Evolutionary conservation across 2,113 vertebrate species (phyloP).

Genomic region (Tragelaphus imberbis): DNA sequence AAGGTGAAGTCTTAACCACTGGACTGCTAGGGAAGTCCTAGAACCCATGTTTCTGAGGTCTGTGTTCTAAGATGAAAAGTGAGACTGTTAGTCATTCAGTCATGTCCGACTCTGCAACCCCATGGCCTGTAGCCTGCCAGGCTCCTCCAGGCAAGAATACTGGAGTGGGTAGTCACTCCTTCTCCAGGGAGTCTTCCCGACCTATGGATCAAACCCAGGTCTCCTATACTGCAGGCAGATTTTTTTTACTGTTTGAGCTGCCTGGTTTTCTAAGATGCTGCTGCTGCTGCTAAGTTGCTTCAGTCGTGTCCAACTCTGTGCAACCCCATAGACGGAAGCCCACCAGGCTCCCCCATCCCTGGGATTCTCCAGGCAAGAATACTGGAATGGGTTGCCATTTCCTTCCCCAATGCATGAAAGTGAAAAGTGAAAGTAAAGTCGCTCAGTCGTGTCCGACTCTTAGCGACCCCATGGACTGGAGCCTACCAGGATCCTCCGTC

Average conservation of each 20-base stretch:
- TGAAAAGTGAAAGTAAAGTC: no score
- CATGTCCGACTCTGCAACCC: not conserved
- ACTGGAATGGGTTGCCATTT: no score
- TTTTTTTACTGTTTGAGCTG: not conserved
- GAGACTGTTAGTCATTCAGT: not conserved
- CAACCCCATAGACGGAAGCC: no score
- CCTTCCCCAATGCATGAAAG: no score
- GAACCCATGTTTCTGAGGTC: accelerated
- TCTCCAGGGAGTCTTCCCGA: not conserved
- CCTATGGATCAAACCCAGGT: not conserved
- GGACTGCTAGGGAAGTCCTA: not conserved
- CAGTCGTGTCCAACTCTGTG: no score
- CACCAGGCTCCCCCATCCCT: no score
- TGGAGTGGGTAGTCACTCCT: not conserved
- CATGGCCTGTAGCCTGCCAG: not conserved
- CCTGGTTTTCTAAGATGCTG: not conserved
- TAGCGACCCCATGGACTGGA: no score
- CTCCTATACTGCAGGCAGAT: not conserved
- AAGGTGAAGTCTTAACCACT: not conserved
- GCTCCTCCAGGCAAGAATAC: not conserved
- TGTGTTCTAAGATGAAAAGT: not conserved
- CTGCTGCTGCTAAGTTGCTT: no score
- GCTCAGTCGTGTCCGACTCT: no score
- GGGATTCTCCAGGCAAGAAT: no score
- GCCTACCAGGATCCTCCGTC: no score